Percentiles rank a stretch among this genome's conserved stretches.
phyloP scores from a whole-genome alignment of 2,888 invertebrate species.

The Machimus rusticus region DNA sequence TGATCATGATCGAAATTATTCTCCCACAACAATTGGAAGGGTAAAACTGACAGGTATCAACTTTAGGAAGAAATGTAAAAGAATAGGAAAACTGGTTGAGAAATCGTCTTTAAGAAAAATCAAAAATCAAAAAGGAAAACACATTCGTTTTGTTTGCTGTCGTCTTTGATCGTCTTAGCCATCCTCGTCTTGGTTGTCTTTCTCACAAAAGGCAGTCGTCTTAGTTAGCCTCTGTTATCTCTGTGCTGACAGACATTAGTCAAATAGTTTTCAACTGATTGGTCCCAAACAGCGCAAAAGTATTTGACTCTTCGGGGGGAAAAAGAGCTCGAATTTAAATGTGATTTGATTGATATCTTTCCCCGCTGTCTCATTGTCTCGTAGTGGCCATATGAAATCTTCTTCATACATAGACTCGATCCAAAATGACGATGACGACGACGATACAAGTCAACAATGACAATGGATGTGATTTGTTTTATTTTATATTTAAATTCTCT shows the following conservation, averaged over 20 bases:
- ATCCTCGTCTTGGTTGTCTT: background rate
- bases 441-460: background rate
- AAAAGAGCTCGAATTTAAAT: slow-evolving; percentile 12
- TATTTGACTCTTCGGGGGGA: background rate
- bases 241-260: slow-evolving; percentile 19
- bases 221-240: background rate
- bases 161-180: background rate
- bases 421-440: background rate
- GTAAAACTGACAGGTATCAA: background rate
- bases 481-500: background rate
- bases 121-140: background rate
- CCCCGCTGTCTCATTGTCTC: slow-evolving; percentile 27
- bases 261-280: slow-evolving; percentile 22
- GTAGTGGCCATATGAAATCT: slow-evolving; percentile 38
- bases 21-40: background rate
- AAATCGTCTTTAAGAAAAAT: background rate
- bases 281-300: background rate
- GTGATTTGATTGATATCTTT: slow-evolving; percentile 37
- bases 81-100: background rate
- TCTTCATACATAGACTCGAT: background rate
- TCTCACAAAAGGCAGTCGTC: background rate
- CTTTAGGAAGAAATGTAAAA: background rate
- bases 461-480: background rate
- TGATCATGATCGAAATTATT: background rate
- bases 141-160: background rate